Conservation (phyloP, 2,113 vertebrate genomes). For the Perca schrenkii region DNA sequence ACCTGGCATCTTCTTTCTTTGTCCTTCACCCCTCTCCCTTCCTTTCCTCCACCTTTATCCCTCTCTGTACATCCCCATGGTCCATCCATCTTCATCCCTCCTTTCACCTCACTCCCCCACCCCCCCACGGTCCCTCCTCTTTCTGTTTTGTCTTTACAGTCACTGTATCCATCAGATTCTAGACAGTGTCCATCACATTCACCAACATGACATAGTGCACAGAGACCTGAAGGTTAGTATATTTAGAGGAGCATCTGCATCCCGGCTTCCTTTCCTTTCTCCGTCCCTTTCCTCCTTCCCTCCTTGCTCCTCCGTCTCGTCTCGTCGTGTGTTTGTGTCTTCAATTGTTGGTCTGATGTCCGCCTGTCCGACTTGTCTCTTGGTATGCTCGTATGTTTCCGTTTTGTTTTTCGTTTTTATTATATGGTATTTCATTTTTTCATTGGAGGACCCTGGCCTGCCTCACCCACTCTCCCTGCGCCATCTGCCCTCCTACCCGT, state of each 20-base stretch:
- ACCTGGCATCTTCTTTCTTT: conserved; percentile 14
- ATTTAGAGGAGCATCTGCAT: conserved; percentile 73
- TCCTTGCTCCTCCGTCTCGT: conserved; percentile 49
- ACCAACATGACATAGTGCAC: conserved; percentile 93
- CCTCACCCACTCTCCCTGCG: conserved; percentile 19
- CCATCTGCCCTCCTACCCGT: background rate
- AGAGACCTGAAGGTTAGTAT: conserved; percentile 93
- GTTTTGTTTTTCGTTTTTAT: conserved; percentile 23
- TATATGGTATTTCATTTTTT: conserved; percentile 30
- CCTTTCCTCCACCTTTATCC: conserved; percentile 8
- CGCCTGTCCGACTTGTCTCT: conserved; percentile 65
- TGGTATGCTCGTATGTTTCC: conserved; percentile 54
- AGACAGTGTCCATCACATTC: conserved; percentile 92
- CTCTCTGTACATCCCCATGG: conserved; percentile 16
- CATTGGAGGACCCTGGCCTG: conserved; percentile 37
- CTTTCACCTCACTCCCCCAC: conserved; percentile 15
- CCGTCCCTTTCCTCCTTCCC: conserved; percentile 6
- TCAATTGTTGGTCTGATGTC: conserved; percentile 60
- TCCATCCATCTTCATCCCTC: conserved; percentile 10
- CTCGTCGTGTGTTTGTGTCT: conserved; percentile 60
- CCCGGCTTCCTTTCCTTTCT: conserved; percentile 57
- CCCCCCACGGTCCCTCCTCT: conserved; percentile 45
- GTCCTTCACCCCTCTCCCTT: conserved; percentile 17
- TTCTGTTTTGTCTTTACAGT: conserved; percentile 88
- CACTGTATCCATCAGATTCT: conserved; percentile 93